Evolutionary conservation across 2,888 invertebrate species (phyloP), one percentile per base, ranked within the genome.

Genomic region (Thysanoteuthis rhombus): DNA sequence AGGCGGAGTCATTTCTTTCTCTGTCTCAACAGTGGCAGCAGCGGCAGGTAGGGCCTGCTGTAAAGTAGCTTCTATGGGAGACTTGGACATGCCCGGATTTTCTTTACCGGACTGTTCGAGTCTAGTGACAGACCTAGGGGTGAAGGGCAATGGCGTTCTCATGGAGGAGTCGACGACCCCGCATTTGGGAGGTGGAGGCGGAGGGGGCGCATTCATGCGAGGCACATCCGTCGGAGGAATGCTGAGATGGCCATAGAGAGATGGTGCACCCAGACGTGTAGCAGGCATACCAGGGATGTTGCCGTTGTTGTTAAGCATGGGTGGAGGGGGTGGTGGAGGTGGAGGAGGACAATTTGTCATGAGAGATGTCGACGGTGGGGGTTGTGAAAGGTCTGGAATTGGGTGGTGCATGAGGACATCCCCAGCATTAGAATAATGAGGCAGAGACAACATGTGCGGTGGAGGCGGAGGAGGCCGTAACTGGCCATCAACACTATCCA

Each of bases 1-100:
- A n/a, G 96, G 96, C 38, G 96, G 96, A 40, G 91, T 92, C 91
- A 92, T 92, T 47, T 94, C 94, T 36, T 94, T 94, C 90, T 94
- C 94, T 36, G 94, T 89, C 38, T 95, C 95, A 58, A 94, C 94
- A 93, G 93, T 93, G 94, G 91, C 89, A 40, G 93, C 25, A 40
- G 36, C 25, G 36, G 42, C 45, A 45, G 89, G 38, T 52, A 90
- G 16, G 75, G 45, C 45, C 58, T 91, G 36, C 42, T n/a, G n/a
- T n/a, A 75, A 28, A 52, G 40, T 39, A 36, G n/a, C 12, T 25
- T 89, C 47, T 47, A 92, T 39, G 42, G 92, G 28, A n/a, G 93
- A 75, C 45, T 92, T 38, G 75, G 75, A 75, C 52, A 52, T 16
- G n/a, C 28, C 25, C 12, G 42, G 32, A 39, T n/a, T 92, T 36